Conservation (phyloP, 2,797 vertebrate species). For the Poecilia wingei region DNA sequence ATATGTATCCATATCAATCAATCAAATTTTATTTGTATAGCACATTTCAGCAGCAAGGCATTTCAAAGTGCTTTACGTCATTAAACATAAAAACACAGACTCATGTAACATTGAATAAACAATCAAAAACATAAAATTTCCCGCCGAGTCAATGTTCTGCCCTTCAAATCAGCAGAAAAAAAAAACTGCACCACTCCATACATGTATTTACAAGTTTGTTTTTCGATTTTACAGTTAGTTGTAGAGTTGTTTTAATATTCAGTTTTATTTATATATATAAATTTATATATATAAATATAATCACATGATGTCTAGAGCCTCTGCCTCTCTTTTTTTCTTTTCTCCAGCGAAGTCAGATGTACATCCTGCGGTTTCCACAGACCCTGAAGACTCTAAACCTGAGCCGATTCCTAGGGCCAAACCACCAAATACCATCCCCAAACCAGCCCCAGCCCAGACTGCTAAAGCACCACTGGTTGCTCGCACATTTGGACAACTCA, state of each 20-base stretch:
- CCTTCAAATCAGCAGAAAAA: too few species aligned
- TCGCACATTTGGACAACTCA: slow-evolving; percentile 75
- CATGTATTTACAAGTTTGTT: background rate
- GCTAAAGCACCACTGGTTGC: slow-evolving; percentile 74
- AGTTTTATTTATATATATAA: too few species aligned
- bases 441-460: slow-evolving; percentile 74
- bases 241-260: background rate
- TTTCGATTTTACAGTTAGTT: background rate
- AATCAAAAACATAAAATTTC: too few species aligned
- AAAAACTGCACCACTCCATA: too few species aligned
- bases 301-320: background rate
- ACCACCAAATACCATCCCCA: slow-evolving; percentile 70
- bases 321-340: background rate
- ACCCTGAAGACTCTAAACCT: slow-evolving; percentile 76
- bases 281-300: too few species aligned
- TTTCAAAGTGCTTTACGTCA: too few species aligned
- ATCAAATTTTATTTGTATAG: too few species aligned
- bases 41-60: too few species aligned
- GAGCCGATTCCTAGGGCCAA: slow-evolving; percentile 76
- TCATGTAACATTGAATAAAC: too few species aligned
- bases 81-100: too few species aligned
- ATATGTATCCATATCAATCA: too few species aligned
- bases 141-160: too few species aligned
- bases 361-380: slow-evolving; percentile 56
- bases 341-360: slow-evolving; percentile 63